A percentile compares a stretch with the other conserved stretches of the same genome.
These are phyloP conservation scores for Aeoliscus strigatus DNA, from an alignment of 2,797 vertebrate genomes.

Conservation along the genomic window DNA sequence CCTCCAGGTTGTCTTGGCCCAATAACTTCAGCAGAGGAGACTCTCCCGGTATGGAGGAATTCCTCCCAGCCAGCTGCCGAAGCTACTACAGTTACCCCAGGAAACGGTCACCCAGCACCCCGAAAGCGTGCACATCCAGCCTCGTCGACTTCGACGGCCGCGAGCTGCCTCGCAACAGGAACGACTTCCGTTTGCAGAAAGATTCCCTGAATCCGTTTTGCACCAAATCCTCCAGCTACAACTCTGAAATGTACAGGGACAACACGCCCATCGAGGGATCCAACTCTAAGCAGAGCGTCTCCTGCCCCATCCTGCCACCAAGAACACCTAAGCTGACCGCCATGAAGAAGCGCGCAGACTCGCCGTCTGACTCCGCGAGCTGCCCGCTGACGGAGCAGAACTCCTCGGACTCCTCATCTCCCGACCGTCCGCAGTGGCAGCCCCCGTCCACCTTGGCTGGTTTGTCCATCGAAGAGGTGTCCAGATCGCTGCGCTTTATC, in stretches of 20 bases:
- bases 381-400: constrained; percentile 69
- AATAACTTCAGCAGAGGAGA: constrained; percentile 85
- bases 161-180: constrained; percentile 48
- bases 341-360: constrained; percentile 66
- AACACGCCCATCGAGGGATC: constrained; percentile 74
- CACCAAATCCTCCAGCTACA: constrained; percentile 90
- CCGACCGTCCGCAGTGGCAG: constrained; percentile 76
- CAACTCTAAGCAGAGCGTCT: constrained; percentile 84
- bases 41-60: constrained; percentile 76
- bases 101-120: constrained; percentile 84
- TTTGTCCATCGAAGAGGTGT: constrained; percentile 92
- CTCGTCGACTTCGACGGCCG: constrained; percentile 78
- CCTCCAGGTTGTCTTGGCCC: constrained; percentile 90
- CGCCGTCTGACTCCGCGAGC: constrained; percentile 55
- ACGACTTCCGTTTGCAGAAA: constrained; percentile 58
- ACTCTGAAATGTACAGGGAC: constrained; percentile 82
- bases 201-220: constrained; percentile 68
- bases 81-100: constrained; percentile 96
- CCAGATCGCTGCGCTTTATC: constrained; percentile 90
- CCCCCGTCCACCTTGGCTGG: constrained; percentile 86
- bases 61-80: constrained; percentile 78
- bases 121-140: constrained; percentile 84
- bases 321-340: constrained; percentile 80
- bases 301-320: constrained; percentile 91
- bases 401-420: constrained; percentile 73